Base-by-base conservation (phyloP, 2,113 vertebrate genomes). In the Heterochromis multidens region DNA sequence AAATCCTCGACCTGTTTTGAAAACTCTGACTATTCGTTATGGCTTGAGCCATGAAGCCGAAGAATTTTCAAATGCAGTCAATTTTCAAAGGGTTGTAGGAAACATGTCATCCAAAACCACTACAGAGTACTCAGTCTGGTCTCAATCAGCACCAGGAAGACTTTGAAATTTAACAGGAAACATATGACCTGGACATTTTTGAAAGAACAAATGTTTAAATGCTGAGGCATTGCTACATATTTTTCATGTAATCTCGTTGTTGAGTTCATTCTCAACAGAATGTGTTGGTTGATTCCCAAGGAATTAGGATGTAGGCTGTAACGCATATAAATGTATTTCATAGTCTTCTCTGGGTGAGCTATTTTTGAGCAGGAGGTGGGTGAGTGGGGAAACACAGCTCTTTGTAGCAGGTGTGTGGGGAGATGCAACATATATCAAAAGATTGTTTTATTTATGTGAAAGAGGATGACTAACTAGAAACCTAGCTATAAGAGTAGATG, bases 111-210 rank as follows among this genome's bases (percentile, higher is more conserved):
- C 89, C 84, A 92, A 96, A 96, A 95, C 91, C 91, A 82, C 90
- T 89, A 92, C 92, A 93, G 80, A 89, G 90, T 67, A 83, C 83
- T 65, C 63, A 90, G 88, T 94, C 94, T 96, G 95, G 89, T 93
- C 88, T 91, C 84, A 95, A 96, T 96, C 94, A 95, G 82, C 81
- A 62, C 80, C 85, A 76, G 81, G 74, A 77, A 85, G 80, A 79
- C 95, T 95, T 95, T 95, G 92, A 94, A 95, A 91, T 29, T 86
- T 94, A 92, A 95, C 87, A 89, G 79, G 82, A 95, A 95, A 94
- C 95, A 95, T 84, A 95, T 95, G 94, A 91, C 78, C 72, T 59
- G 43, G 6, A 65, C 61, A 65, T 82, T 83, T 79, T 62, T 46
- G 49, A 10, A 40, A 77, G 76, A 43, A 65, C 35, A 85, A 77